These are phyloP conservation scores for Brachionichthys hirsutus DNA, from an alignment of 2,113 vertebrate genomes.

Conservation along the genomic window DNA sequence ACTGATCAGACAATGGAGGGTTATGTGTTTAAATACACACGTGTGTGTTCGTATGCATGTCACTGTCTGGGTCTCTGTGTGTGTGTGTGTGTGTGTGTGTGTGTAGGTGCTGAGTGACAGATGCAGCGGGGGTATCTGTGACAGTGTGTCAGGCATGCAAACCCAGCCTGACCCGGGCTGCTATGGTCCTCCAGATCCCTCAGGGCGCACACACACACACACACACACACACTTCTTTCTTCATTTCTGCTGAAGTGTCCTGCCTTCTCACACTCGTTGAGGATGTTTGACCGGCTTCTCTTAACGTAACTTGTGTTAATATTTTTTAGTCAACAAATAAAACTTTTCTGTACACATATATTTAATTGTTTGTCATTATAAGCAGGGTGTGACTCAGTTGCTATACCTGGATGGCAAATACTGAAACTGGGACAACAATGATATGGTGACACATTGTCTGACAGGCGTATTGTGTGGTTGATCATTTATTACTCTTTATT, in stretches of 20 bases:
- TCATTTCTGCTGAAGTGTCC: slow-evolving; percentile 54
- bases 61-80: slow-evolving; percentile 33
- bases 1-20: slow-evolving; percentile 13
- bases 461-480: not conserved
- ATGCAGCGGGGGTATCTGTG: slow-evolving; percentile 83
- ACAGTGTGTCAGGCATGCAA: slow-evolving; percentile 77
- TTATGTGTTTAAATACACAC: slow-evolving; percentile 13
- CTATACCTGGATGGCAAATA: not conserved
- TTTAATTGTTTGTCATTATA: not conserved
- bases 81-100: slow-evolving; percentile 50
- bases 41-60: slow-evolving; percentile 59
- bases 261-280: slow-evolving; percentile 62
- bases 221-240: slow-evolving; percentile 31
- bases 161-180: slow-evolving; percentile 71
- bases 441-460: not conserved
- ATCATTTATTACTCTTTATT: not conserved
- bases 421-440: not conserved
- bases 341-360: not conserved
- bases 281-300: slow-evolving; percentile 14
- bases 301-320: not conserved
- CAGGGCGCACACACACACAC: slow-evolving; percentile 6
- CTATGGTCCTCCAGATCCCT: slow-evolving; percentile 63
- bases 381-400: not conserved
- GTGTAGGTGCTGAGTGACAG: slow-evolving; percentile 66
- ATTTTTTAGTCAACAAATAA: not conserved